Percentiles rank a stretch among this genome's conserved stretches.
These are phyloP conservation scores for Tipula confusa DNA, from an alignment of 2,888 invertebrate genomes.

Conservation along the genomic window DNA sequence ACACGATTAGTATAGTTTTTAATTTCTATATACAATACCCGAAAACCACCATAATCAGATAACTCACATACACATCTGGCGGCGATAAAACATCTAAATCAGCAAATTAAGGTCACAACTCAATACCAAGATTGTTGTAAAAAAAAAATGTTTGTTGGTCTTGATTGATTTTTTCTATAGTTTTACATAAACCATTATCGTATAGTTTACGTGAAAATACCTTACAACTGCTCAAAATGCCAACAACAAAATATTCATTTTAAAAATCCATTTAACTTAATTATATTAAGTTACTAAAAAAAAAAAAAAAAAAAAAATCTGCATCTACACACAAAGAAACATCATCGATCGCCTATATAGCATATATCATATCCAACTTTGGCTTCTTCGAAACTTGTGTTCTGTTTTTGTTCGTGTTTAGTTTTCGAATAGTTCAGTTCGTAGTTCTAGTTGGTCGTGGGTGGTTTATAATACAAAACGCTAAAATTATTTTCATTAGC, in stretches of 20 bases:
- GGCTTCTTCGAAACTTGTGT: background rate
- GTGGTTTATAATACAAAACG: background rate
- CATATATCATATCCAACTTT: background rate
- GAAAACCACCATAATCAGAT: constrained; percentile 1
- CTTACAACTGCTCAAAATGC: background rate
- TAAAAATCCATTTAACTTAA: constrained; percentile 13
- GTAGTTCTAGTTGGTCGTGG: background rate
- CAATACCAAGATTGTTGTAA: background rate
- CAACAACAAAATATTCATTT: background rate
- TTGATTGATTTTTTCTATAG: background rate
- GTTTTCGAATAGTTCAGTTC: background rate
- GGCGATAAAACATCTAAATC: background rate
- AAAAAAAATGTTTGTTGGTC: background rate
- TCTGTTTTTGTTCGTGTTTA: background rate
- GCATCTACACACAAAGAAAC: background rate
- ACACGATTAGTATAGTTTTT: background rate
- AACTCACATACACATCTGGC: background rate
- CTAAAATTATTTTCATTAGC: background rate
- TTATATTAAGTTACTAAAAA: background rate
- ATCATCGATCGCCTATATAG: background rate
- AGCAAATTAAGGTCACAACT: background rate
- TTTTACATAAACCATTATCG: background rate
- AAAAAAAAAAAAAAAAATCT: background rate
- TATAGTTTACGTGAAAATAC: background rate
- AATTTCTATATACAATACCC: background rate